Evolutionary conservation across 92 coral and sea anemone genomes (phyloP).

Genomic region (Montipora capitata): DNA sequence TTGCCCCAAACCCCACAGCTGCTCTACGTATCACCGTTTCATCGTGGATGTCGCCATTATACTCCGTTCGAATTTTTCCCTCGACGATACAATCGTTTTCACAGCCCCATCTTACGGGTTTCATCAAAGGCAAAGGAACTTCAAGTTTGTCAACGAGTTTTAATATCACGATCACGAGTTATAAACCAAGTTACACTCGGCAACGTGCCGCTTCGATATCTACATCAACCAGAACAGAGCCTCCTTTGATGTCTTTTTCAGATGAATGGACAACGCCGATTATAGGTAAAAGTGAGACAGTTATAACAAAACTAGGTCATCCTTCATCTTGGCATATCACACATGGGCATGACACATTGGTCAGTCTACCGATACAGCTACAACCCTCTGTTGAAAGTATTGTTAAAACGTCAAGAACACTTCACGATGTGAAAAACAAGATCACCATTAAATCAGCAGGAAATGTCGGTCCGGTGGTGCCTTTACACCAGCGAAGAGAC

Average conservation of each 20-base stretch:
- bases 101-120: no score
- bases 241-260: not conserved
- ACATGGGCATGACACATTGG: not conserved
- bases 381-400: not conserved
- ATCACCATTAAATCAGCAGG: not conserved
- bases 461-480: not conserved
- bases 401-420: not conserved
- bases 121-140: not conserved
- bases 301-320: not conserved
- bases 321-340: not conserved
- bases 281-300: not conserved
- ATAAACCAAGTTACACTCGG: not conserved
- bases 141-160: not conserved
- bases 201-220: not conserved
- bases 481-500: not conserved
- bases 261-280: not conserved
- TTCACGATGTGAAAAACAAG: no score
- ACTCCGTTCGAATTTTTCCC: not conserved
- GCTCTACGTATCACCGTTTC: not conserved
- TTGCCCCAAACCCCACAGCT: not conserved
- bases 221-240: not conserved
- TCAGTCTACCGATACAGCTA: not conserved
- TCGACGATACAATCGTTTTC: not conserved
- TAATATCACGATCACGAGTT: not conserved
- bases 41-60: not conserved